A percentile compares a stretch with the other conserved stretches of the same genome.
Evolutionary conservation across 2,113 vertebrate genomes (phyloP).

Genomic region (Suncus etruscus): DNA sequence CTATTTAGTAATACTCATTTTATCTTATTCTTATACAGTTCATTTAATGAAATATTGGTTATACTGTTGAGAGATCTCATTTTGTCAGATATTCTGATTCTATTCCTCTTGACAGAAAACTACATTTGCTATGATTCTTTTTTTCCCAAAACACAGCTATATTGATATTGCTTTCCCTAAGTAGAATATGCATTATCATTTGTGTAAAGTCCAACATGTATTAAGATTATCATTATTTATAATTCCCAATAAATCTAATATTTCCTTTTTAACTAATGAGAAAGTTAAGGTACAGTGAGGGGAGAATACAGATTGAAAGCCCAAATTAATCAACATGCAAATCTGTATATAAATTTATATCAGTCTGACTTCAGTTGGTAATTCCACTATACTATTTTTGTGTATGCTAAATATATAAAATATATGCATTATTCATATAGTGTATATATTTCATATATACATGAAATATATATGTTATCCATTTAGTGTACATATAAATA

Average conservation of each 20-base stretch:
- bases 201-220: not conserved
- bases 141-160: slow-evolving; percentile 50
- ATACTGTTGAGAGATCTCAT: not conserved
- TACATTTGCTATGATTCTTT: slow-evolving; percentile 61
- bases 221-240: not conserved
- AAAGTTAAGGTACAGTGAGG: not conserved
- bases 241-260: not conserved
- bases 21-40: not conserved
- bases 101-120: not conserved
- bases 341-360: not conserved
- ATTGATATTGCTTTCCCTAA: slow-evolving; percentile 29
- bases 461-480: no score
- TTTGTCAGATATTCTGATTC: not conserved
- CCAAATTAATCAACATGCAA: not conserved
- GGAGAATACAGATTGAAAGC: not conserved
- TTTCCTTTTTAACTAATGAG: slow-evolving; percentile 9
- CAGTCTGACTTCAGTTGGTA: not conserved
- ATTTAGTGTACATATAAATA: no score
- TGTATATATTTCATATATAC: no score
- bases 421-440: no score
- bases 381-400: not conserved
- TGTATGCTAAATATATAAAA: not conserved
- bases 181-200: not conserved
- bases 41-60: not conserved
- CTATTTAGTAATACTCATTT: not conserved